Percentiles rank a stretch among this genome's conserved stretches.
Evolutionary conservation across 1,140 invertebrate species (phyloP).

Genomic region (Condylostylus longicornis): DNA sequence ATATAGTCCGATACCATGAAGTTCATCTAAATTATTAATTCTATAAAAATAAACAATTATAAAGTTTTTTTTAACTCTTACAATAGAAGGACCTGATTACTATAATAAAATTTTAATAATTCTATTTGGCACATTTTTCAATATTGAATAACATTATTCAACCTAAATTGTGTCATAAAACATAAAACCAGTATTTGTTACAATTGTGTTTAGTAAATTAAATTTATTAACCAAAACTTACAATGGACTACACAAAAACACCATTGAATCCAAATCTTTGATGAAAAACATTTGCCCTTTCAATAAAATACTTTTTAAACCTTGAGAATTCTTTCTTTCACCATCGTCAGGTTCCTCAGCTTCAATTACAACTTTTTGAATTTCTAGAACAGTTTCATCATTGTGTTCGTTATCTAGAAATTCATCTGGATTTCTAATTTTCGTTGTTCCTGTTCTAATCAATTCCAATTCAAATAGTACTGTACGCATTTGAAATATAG

Average conservation of each 20-base stretch:
- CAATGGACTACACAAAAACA: conserved; percentile 75
- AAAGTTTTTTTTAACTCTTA: too few species aligned
- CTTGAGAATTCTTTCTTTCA: conserved; percentile 51
- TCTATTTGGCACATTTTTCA: too few species aligned
- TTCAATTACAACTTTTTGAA: conserved; percentile 13
- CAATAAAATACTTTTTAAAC: conserved; percentile 49
- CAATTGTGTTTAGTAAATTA: too few species aligned
- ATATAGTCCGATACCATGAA: conserved; percentile 60
- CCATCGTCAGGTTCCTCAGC: conserved; percentile 13
- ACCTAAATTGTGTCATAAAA: too few species aligned
- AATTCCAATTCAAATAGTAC: conserved; percentile 64
- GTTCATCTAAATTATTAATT: conserved; percentile 67
- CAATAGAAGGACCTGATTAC: too few species aligned
- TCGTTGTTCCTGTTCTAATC: conserved; percentile 33
- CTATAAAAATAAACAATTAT: conserved; percentile 38
- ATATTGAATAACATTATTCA: too few species aligned
- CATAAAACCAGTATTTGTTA: too few species aligned
- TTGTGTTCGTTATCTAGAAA: conserved; percentile 24
- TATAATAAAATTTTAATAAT: too few species aligned
- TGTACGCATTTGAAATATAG: conserved; percentile 48
- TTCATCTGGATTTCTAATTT: conserved; percentile 21
- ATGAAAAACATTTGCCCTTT: conserved; percentile 78
- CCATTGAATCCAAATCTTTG: conserved; percentile 57
- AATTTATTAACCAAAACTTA: too few species aligned
- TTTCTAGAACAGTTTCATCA: conserved; percentile 15